Evolutionary conservation across 2,888 invertebrate genomes (phyloP).

Genomic region (Exocentrus adspersus): DNA sequence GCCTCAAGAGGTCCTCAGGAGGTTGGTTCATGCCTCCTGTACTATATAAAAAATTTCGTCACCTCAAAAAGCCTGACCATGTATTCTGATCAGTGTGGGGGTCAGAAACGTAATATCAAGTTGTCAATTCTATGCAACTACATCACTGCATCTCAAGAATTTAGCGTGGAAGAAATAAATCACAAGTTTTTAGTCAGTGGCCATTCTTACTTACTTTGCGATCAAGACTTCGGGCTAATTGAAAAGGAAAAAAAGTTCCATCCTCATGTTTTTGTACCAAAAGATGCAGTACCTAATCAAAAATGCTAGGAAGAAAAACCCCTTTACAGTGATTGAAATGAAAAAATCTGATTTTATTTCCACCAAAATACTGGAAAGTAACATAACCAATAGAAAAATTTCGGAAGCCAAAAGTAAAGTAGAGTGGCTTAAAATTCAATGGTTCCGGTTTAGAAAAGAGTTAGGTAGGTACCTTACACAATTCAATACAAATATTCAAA

Average conservation of each 20-base stretch:
- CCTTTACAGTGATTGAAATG: conserved; percentile 34
- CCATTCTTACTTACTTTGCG: conserved; percentile 32
- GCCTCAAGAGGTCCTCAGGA: conserved; percentile 49
- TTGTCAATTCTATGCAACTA: conserved; percentile 40
- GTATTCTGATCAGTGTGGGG: conserved; percentile 39
- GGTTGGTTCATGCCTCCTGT: conserved; percentile 43
- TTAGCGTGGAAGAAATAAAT: conserved; percentile 30
- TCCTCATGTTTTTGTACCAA: conserved; percentile 25
- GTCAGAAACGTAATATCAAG: conserved; percentile 46
- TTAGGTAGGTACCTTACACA: not conserved
- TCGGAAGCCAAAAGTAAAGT: conserved; percentile 21
- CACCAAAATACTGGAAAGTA: conserved; percentile 30
- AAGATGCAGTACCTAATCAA: conserved; percentile 25
- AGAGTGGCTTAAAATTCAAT: conserved; percentile 26
- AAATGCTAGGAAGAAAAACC: conserved; percentile 29
- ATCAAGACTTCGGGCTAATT: conserved; percentile 4
- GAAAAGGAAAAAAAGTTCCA: conserved; percentile 22
- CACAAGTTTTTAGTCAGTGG: conserved; percentile 39
- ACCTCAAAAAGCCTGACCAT: conserved; percentile 36
- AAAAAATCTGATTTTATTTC: conserved; percentile 29
- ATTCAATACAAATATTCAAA: conserved; percentile 36
- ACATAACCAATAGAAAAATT: conserved; percentile 33
- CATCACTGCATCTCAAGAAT: conserved; percentile 39
- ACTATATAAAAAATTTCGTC: conserved; percentile 41
- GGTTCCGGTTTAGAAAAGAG: conserved; percentile 14